Evolutionary conservation across 2,113 vertebrate species (phyloP).

Genomic region (Tachycineta bicolor): DNA sequence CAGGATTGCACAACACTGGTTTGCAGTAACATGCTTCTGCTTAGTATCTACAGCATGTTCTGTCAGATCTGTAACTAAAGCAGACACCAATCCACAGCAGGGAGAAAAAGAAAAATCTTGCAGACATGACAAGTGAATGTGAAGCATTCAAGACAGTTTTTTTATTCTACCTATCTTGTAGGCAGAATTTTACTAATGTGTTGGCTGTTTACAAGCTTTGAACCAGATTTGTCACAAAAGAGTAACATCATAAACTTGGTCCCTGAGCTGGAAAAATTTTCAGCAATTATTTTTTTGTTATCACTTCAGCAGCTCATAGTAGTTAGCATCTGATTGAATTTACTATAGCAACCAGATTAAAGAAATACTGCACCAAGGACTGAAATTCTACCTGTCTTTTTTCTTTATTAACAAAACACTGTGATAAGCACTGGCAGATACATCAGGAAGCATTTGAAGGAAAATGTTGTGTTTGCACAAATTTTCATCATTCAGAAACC

Average conservation of each 20-base stretch:
- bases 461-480: not conserved
- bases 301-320: slow-evolving; percentile 2
- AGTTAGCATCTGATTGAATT: slow-evolving; percentile 57
- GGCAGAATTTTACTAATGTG: slow-evolving; percentile 5
- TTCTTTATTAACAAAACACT: not conserved
- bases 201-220: slow-evolving; percentile 32
- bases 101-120: not conserved
- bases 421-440: not conserved
- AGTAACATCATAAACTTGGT: not conserved
- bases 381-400: not conserved
- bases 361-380: slow-evolving; percentile 12
- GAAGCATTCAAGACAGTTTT: not conserved
- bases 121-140: not conserved
- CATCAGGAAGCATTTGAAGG: not conserved
- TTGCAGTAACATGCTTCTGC: not conserved
- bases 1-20: not conserved
- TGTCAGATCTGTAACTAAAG: not conserved
- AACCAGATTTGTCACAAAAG: slow-evolving; percentile 15
- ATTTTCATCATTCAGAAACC: not conserved
- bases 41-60: not conserved
- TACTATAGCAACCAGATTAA: slow-evolving; percentile 43
- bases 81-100: not conserved
- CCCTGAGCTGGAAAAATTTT: slow-evolving; percentile 44
- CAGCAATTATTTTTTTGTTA: slow-evolving; percentile 9
- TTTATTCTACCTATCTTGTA: not conserved